Percentiles rank a stretch among this genome's conserved stretches.
These are phyloP conservation scores for Ptilodon capucinus DNA, from an alignment of 2,888 invertebrate species.

Conservation along the genomic window DNA sequence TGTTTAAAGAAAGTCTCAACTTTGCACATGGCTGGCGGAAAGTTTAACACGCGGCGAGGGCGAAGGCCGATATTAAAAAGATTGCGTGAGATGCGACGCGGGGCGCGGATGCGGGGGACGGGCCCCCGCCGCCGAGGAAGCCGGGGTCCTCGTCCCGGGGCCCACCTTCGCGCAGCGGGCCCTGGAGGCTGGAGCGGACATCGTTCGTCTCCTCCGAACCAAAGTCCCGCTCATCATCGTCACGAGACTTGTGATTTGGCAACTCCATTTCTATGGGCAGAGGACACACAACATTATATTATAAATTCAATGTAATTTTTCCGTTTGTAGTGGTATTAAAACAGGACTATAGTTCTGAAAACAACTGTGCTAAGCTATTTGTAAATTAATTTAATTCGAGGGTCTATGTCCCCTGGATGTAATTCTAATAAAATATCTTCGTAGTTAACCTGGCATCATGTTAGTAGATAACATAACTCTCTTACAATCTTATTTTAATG, in stretches of 20 bases:
- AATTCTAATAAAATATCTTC: too few species aligned
- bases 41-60: conserved; percentile 66
- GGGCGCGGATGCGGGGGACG: conserved; percentile 44
- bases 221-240: conserved; percentile 70
- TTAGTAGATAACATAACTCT: too few species aligned
- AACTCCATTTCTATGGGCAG: conserved; percentile 83
- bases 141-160: conserved; percentile 72
- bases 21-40: conserved; percentile 57
- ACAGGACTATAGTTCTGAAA: too few species aligned
- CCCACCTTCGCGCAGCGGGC: conserved; percentile 84
- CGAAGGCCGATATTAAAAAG: conserved; percentile 66
- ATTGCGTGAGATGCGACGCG: conserved; percentile 47
- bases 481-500: too few species aligned
- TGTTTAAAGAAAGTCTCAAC: conserved; percentile 35
- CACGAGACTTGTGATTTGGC: conserved; percentile 77
- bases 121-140: conserved; percentile 66
- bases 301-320: too few species aligned
- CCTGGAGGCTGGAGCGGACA: conserved; percentile 85
- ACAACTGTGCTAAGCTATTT: too few species aligned
- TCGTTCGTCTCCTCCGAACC: conserved; percentile 72
- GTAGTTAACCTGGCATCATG: too few species aligned
- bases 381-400: too few species aligned
- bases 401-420: too few species aligned
- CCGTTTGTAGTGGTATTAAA: too few species aligned
- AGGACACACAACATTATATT: background rate